phyloP scores from a whole-genome alignment of 2,888 invertebrate genomes.

The Platycheirus albimanus region DNA sequence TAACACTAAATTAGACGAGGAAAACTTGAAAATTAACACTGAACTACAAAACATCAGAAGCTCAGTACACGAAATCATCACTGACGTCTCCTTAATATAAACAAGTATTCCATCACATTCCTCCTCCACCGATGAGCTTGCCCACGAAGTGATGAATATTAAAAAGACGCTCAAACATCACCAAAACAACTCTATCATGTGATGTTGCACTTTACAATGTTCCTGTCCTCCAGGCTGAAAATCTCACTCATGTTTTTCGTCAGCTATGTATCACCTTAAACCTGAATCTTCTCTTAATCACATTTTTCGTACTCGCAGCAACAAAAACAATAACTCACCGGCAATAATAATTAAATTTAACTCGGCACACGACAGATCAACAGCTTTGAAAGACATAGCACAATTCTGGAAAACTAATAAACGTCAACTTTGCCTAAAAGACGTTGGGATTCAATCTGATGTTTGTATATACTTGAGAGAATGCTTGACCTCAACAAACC shows the following conservation, averaged over 20 bases:
- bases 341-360: conserved; percentile 1
- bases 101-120: neutral
- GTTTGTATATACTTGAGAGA: neutral
- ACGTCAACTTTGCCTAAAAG: neutral
- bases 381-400: neutral
- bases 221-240: neutral
- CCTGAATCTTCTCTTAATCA: neutral
- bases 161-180: neutral
- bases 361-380: neutral
- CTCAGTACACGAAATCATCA: neutral
- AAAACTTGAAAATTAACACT: neutral
- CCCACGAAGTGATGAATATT: neutral
- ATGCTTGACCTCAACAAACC: no score
- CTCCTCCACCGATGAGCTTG: neutral
- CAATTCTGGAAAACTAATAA: neutral
- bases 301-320: conserved; percentile 6
- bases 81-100: neutral
- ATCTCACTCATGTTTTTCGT: neutral
- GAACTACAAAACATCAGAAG: conserved; percentile 1
- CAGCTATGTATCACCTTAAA: neutral
- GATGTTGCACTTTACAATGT: neutral
- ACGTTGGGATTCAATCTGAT: neutral
- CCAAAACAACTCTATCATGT: neutral
- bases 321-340: conserved; percentile 1
- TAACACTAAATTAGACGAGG: neutral